Evolutionary conservation across 2,797 vertebrate species (phyloP).

Genomic region (Orestias chungarensis): DNA sequence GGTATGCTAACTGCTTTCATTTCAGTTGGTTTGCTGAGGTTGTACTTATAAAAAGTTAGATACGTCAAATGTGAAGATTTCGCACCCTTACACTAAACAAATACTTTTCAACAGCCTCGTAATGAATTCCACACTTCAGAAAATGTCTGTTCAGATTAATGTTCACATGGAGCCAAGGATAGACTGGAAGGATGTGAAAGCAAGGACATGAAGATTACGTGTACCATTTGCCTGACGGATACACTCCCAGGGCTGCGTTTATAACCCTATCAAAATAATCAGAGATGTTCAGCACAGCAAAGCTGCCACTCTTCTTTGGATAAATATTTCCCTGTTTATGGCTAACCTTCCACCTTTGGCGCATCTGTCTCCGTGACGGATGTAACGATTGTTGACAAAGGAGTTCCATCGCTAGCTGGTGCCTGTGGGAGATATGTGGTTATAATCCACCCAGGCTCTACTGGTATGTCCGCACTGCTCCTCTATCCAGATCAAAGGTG

Average conservation of each 20-base stretch:
- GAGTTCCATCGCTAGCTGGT: conserved; percentile 60
- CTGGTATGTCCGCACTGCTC: conserved; percentile 59
- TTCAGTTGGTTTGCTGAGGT: conserved; percentile 1
- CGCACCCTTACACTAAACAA: conserved; percentile 30
- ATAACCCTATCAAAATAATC: conserved; percentile 54
- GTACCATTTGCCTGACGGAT: conserved; percentile 51
- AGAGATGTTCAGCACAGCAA: conserved; percentile 18
- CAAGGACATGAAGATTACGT: conserved; percentile 52
- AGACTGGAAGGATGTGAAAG: conserved; percentile 30
- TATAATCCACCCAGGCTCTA: conserved; percentile 72
- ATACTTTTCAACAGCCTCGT: conserved; percentile 52
- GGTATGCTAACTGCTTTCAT: neutral
- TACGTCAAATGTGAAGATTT: conserved; percentile 9
- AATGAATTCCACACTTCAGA: conserved; percentile 50
- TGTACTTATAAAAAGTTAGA: neutral
- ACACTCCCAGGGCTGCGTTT: conserved; percentile 36
- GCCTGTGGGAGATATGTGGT: conserved; percentile 65
- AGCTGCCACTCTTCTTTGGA: conserved; percentile 25
- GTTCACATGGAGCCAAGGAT: conserved; percentile 29
- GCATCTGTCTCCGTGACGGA: conserved; percentile 57
- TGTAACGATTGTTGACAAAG: conserved; percentile 68
- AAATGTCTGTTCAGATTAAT: conserved; percentile 52
- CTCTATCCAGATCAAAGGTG: conserved; percentile 74
- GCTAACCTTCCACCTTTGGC: conserved; percentile 51
- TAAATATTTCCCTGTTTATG: conserved; percentile 48